Evolutionary conservation across 2,797 vertebrate species (phyloP).

Genomic region (Arremon aurantiirostris): DNA sequence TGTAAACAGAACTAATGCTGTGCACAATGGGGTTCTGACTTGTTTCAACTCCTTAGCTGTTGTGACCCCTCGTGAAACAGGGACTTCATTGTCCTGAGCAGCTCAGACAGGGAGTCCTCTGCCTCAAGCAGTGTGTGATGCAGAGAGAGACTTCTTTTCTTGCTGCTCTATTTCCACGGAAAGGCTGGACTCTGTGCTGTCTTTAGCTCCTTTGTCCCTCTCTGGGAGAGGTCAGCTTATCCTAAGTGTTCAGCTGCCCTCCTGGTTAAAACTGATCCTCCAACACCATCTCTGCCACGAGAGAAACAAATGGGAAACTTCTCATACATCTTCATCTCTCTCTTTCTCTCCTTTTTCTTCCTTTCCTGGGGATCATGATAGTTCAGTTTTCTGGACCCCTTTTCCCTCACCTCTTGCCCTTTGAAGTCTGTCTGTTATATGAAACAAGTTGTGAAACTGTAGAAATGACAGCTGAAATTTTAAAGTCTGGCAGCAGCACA

Average conservation of each 20-base stretch:
- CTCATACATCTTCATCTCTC: neutral
- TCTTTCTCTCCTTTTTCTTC: neutral
- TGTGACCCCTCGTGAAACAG: constrained; percentile 72
- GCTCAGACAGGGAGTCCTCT: constrained; percentile 61
- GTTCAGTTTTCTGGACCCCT: neutral
- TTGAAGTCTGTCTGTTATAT: neutral
- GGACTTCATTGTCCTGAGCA: constrained; percentile 71
- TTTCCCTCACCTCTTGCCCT: neutral
- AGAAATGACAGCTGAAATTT: neutral
- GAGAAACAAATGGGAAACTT: neutral
- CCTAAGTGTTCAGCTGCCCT: constrained; percentile 53
- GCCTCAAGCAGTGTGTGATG: constrained; percentile 56
- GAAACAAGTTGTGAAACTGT: neutral
- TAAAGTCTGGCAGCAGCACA: neutral
- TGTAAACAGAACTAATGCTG: constrained; percentile 41
- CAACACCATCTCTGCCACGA: neutral
- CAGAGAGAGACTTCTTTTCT: constrained; percentile 62
- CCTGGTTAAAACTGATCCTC: constrained; percentile 7
- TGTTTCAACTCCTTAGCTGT: constrained; percentile 64
- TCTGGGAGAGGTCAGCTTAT: constrained; percentile 46
- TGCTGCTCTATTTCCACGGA: constrained; percentile 61
- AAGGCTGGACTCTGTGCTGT: constrained; percentile 57
- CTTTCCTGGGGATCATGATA: neutral
- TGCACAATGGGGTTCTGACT: constrained; percentile 61
- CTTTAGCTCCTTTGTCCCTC: constrained; percentile 70